Percentiles rank a stretch among this genome's conserved stretches.
Conservation (phyloP, 2,797 vertebrate genomes). For the Tragopan temminckii region DNA sequence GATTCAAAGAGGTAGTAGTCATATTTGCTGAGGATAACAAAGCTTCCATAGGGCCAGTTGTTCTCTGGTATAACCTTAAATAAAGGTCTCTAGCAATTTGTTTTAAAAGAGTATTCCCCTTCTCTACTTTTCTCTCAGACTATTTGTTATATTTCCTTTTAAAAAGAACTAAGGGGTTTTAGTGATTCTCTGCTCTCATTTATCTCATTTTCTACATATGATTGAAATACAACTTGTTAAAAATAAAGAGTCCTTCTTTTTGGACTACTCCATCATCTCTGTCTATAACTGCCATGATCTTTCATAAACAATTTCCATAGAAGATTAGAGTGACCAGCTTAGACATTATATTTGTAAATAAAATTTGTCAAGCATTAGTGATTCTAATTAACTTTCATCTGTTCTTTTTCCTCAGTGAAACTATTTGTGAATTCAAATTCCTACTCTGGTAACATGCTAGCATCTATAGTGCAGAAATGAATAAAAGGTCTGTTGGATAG, state of each 20-base stretch:
- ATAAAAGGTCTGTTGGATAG: not conserved
- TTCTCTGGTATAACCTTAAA: not conserved
- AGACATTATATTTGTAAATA: conserved; percentile 15
- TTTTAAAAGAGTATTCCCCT: not conserved
- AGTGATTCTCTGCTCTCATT: not conserved
- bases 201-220: not conserved
- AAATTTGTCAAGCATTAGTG: not conserved
- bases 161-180: not conserved
- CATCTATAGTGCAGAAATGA: not conserved
- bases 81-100: not conserved
- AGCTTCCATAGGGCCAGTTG: not conserved
- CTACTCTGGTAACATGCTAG: not conserved
- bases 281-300: not conserved
- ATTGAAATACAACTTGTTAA: not conserved
- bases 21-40: not conserved
- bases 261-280: not conserved
- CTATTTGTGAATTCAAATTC: not conserved
- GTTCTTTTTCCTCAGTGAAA: not conserved
- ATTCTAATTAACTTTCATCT: conserved; percentile 30
- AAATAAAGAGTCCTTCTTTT: not conserved
- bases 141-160: not conserved
- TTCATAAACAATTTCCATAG: not conserved
- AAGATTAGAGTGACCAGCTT: conserved; percentile 33
- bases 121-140: not conserved
- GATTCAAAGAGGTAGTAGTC: not conserved